Evolutionary conservation across 2,113 vertebrate species (phyloP).

Genomic region (Stercorarius parasiticus): DNA sequence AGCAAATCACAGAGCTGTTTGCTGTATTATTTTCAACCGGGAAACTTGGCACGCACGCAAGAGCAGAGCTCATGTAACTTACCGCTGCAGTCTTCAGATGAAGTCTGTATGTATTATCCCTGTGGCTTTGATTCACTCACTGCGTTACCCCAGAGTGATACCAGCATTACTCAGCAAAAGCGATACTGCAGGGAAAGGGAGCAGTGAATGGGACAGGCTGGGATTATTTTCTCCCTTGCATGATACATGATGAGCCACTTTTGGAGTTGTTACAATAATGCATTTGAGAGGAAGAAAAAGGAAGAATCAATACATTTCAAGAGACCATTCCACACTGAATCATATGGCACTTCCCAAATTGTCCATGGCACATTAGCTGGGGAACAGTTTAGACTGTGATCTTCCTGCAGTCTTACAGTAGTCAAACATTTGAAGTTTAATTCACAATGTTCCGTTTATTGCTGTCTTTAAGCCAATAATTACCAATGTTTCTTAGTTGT

Average conservation of each 20-base stretch:
- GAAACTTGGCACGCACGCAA: rapidly evolving
- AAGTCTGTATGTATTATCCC: background rate
- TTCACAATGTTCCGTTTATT: background rate
- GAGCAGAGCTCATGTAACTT: background rate
- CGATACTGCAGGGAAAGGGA: background rate
- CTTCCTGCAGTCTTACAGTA: background rate
- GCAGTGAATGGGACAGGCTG: background rate
- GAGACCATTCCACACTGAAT: background rate
- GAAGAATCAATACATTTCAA: background rate
- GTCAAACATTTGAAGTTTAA: background rate
- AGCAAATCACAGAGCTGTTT: background rate
- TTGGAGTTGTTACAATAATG: background rate
- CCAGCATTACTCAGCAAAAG: background rate
- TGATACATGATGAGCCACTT: background rate
- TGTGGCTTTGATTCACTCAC: background rate
- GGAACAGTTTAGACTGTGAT: background rate
- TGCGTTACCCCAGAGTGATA: background rate
- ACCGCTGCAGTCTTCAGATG: background rate
- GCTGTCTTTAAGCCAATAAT: background rate
- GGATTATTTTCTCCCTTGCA: background rate
- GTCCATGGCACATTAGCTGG: rapidly evolving
- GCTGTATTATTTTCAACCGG: rapidly evolving
- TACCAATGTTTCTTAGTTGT: background rate
- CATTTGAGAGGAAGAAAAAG: background rate
- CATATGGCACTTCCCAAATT: background rate